phyloP scores from a whole-genome alignment of 2,888 invertebrate genomes.

The Phengaris alcon region DNA sequence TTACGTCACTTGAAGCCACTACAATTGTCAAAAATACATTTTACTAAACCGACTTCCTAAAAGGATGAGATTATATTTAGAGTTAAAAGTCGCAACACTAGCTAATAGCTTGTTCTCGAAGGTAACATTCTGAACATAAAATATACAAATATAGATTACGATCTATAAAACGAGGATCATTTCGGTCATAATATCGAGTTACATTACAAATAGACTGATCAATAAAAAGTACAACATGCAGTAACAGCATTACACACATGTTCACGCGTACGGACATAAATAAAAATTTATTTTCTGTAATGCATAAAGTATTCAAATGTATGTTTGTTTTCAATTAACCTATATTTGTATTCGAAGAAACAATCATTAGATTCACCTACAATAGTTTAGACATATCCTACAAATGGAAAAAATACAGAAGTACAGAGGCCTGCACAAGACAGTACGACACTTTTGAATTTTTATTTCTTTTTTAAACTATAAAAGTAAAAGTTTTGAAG shows the following conservation, averaged over 20 bases:
- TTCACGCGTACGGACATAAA: background rate
- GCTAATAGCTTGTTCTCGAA: too few species aligned
- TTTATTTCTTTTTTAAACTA: too few species aligned
- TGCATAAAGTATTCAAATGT: background rate
- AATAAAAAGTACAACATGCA: constrained; percentile 19
- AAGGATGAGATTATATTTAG: background rate
- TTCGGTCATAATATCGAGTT: constrained; percentile 15
- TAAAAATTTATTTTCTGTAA: background rate
- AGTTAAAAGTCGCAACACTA: background rate
- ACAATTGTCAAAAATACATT: too few species aligned
- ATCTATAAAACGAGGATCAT: constrained; percentile 10
- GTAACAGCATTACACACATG: constrained; percentile 9
- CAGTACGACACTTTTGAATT: too few species aligned
- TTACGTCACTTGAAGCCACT: too few species aligned
- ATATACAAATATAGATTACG: constrained; percentile 4
- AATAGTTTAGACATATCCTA: too few species aligned
- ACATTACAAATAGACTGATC: constrained; percentile 8
- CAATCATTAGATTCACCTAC: too few species aligned
- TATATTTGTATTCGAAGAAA: too few species aligned
- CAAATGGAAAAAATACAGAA: too few species aligned
- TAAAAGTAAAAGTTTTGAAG: too few species aligned
- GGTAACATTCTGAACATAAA: background rate
- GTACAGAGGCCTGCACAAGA: too few species aligned
- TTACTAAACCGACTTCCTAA: too few species aligned
- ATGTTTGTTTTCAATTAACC: background rate